Evolutionary conservation across 1,140 invertebrate genomes (phyloP), one percentile per base, ranked within the genome.

Genomic region (Brachionus sp.): DNA sequence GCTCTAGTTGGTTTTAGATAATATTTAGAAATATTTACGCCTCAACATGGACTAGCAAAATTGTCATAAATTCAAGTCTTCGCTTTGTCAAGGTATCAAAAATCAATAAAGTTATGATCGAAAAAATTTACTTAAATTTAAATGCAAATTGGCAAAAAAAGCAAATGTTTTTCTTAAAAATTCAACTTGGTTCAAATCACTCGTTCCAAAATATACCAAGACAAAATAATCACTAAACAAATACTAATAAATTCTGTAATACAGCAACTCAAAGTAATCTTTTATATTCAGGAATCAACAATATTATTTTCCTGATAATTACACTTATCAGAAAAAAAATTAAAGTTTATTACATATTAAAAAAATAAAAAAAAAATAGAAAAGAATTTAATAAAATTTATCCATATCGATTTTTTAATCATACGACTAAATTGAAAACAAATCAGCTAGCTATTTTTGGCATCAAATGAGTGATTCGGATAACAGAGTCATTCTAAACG

Each of bases 401-500:
- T 19, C 66, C 66, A 19, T 70, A 70, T 70, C 66, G 66, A 70
- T 70, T 70, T 70, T 70, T 70, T 19, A 10, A 64, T 6, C 13
- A 37, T 39, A 37, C 37, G 37, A 70, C 13, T 39, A 39, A 42
- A 70, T 39, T 37, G 35, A 70, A 70, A 39, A 39, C 16, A 2
- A 64, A 66, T 5, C 12, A 70, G 16, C 37, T 42, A 16, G 33
- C 9, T 37, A 42, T 39, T 37, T 70, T 39, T 39, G 66, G 33
- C 37, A 70, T 70, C 35, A 46, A 77, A 84, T 84, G 85, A 94
- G 95, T 93, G 94, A 95, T 90, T 93, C 94, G 88, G 95, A 97
- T 88, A 96, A 98, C 92, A 93, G 97, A 87, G 96, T 98, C 85
- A 95, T 98, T 83, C 92, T 99, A 84, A 99, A 98, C 90, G 96